Base-by-base conservation (phyloP, 2,888 invertebrate genomes). In the Acrobasis consociella region DNA sequence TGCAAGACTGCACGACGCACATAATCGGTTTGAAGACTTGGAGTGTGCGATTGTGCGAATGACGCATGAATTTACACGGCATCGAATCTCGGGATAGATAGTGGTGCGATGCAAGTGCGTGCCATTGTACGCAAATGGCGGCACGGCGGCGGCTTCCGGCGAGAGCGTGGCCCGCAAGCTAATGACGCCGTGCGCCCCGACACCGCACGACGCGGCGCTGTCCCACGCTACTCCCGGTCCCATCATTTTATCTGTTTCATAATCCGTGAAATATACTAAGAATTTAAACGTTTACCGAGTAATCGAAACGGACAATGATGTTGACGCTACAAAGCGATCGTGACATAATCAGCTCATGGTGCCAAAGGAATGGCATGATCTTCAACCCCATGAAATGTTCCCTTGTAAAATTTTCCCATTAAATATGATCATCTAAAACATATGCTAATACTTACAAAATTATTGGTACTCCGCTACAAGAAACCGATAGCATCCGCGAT, bases 111-210 rank as follows among this genome's bases (percentile, higher is more conserved):
- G 56, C 15, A 5, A 42, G 42, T 38, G 39, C 55, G 56, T 42
- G 56, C 56, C 46, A 46, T 42, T 56, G 56, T 56, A 56, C 13
- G 56, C 56, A 56, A 56, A 56, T 56, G 56, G 10, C 56, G 56
- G 42, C 56, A 56, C 46, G 56, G 10, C 56, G 56, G 42, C 56
- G 56, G 56, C 46, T 56, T 56, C 56, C 56, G 56, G 56, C 56
- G 38, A 1, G 53, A 15, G 56, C 56, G 56, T 56, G 56, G 42
- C 13, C 13, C 3, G 56, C 39, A 46, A 42, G 22, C 56, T 42
- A 56, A 55, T 55, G 55, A 31, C 31, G 31, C 31, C 31, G 31
- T 31, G 31, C 2, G 31, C 7, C n/a, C 31, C 31, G 31, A 31
- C 31, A 7, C 31, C 31, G 7, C 31, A 42, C 42, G 42, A 31